phyloP scores from a whole-genome alignment of 2,797 vertebrate genomes.

The Cyclura pinguis region DNA sequence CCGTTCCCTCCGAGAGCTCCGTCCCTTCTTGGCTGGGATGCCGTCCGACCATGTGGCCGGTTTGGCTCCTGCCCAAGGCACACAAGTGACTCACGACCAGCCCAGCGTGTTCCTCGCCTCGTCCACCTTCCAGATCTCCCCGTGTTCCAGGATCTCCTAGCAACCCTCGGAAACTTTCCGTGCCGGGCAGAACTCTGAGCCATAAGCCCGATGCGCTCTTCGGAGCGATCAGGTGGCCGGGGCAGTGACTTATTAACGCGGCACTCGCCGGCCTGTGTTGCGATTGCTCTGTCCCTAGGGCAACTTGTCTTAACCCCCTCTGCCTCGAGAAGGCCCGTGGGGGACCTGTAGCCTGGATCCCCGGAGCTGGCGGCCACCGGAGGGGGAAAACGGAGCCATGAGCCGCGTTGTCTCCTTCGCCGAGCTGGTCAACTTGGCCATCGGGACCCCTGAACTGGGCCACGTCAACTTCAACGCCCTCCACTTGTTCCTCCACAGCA shows the following conservation, averaged over 20 bases:
- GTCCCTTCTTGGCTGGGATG: not conserved
- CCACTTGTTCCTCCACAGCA: conserved; percentile 64
- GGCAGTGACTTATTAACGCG: not conserved
- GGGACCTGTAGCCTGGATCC: not conserved
- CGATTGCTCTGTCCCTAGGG: not conserved
- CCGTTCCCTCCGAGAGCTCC: too few relatives aligned
- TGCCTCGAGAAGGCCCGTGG: accelerated
- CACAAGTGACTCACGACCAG: not conserved
- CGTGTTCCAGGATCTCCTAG: conserved; percentile 69
- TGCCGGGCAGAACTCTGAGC: conserved; percentile 12
- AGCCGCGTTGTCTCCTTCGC: conserved; percentile 48
- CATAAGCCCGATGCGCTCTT: conserved; percentile 5
- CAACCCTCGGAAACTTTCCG: conserved; percentile 69
- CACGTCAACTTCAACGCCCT: conserved; percentile 71
- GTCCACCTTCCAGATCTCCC: conserved; percentile 22
- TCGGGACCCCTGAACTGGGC: conserved; percentile 55
- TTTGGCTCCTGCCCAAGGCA: not conserved
- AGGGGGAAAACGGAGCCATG: conserved; percentile 27
- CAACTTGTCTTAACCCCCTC: not conserved
- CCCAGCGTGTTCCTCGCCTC: too few relatives aligned
- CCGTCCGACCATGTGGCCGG: too few relatives aligned
- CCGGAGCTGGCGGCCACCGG: accelerated
- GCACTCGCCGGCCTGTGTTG: conserved; percentile 18
- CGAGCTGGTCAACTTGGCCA: conserved; percentile 66
- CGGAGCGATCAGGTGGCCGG: conserved; percentile 13